A percentile compares a stretch with the other conserved stretches of the same genome.
Conservation (phyloP, 2,113 vertebrate species). For the Apaloderma vittatum region DNA sequence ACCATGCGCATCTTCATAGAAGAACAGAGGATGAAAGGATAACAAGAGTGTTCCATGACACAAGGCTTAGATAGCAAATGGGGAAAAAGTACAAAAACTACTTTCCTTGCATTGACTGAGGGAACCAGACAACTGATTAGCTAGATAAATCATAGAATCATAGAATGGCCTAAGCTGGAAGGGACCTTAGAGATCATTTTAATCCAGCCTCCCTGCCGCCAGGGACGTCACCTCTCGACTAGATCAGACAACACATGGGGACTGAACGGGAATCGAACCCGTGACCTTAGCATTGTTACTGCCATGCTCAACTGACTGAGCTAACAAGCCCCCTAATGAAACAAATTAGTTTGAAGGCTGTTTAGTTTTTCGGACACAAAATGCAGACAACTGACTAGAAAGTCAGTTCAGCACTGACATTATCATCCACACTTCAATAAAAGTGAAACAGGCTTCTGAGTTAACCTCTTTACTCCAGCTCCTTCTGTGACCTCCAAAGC, state of each 20-base stretch:
- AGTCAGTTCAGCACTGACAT: not conserved
- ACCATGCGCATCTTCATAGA: not conserved
- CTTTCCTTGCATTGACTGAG: not conserved
- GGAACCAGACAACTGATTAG: slow-evolving; percentile 5
- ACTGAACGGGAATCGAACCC: no score
- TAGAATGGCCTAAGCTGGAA: no score
- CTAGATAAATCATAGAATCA: no score
- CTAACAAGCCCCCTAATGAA: no score
- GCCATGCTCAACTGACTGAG: no score
- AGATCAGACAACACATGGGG: no score
- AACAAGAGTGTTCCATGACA: not conserved
- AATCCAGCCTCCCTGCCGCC: no score
- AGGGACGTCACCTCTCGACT: no score
- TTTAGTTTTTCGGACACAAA: slow-evolving; percentile 3
- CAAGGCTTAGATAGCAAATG: not conserved
- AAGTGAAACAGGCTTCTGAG: not conserved
- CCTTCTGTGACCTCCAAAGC: not conserved
- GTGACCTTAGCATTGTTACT: no score
- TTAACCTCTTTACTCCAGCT: not conserved
- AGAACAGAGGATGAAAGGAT: not conserved
- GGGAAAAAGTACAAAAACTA: not conserved
- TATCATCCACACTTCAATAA: not conserved
- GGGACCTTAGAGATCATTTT: no score
- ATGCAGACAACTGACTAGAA: not conserved
- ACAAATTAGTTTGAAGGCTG: not conserved